These are phyloP conservation scores for Baryphthengus martii DNA, from an alignment of 2,113 vertebrate genomes.

Conservation along the genomic window DNA sequence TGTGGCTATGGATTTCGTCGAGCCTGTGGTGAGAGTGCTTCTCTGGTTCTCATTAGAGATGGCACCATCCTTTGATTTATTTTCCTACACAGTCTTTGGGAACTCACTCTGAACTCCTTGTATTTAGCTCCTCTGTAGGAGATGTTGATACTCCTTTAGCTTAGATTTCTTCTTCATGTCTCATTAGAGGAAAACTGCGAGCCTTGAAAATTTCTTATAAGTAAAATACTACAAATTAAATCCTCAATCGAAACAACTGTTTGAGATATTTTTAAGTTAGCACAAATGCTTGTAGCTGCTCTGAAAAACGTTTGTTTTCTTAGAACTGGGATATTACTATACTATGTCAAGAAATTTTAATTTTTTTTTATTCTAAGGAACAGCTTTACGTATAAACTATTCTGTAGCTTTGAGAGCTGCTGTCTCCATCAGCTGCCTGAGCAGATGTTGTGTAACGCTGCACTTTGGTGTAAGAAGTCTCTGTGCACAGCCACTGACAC, in stretches of 20 bases:
- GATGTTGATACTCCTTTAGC: neutral
- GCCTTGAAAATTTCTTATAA: neutral
- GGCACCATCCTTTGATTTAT: conserved; percentile 55
- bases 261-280: neutral
- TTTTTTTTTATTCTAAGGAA: neutral
- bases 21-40: conserved; percentile 40
- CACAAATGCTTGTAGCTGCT: neutral
- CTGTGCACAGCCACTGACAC: neutral
- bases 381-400: neutral
- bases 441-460: neutral
- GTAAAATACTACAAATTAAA: neutral
- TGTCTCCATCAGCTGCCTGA: neutral
- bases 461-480: neutral
- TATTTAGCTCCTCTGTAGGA: conserved; percentile 39
- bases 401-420: neutral
- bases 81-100: conserved; percentile 51
- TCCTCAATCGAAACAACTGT: neutral
- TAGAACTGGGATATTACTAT: neutral
- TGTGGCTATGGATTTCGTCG: neutral
- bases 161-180: neutral
- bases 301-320: neutral
- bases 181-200: neutral
- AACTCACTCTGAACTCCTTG: conserved; percentile 1
- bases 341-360: neutral
- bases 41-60: conserved; percentile 67